These are phyloP conservation scores for Boulengeromyrus knoepffleri DNA, from an alignment of 2,113 vertebrate species.

Conservation along the genomic window DNA sequence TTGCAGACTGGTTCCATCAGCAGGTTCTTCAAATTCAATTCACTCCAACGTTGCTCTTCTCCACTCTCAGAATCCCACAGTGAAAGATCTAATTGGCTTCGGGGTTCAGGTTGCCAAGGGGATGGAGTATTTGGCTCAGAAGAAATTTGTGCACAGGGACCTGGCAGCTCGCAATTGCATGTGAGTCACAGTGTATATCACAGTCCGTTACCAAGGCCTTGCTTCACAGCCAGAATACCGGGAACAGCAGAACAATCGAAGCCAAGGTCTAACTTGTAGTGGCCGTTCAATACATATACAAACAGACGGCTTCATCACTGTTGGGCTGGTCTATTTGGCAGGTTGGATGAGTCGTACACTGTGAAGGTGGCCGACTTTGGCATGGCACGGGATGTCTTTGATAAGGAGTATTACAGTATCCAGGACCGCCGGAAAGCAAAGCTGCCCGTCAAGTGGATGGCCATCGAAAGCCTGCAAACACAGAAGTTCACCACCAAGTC, in stretches of 20 bases:
- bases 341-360: conserved; percentile 84
- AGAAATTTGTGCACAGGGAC: conserved; percentile 94
- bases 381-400: conserved; percentile 83
- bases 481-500: conserved; percentile 95
- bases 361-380: conserved; percentile 98
- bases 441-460: conserved; percentile 97
- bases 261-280: not conserved
- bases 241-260: not conserved
- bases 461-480: conserved; percentile 88
- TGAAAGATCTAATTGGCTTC: conserved; percentile 90
- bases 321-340: conserved; percentile 32
- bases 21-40: not conserved
- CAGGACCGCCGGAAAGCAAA: conserved; percentile 73
- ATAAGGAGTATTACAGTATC: conserved; percentile 93
- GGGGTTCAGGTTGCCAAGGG: conserved; percentile 89
- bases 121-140: conserved; percentile 91
- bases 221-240: not conserved
- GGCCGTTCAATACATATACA: not conserved
- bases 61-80: conserved; percentile 73
- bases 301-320: not conserved
- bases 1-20: not conserved
- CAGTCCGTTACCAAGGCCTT: not conserved
- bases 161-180: conserved; percentile 96
- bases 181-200: conserved; percentile 59
- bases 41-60: not conserved